Conservation (phyloP, 2,113 vertebrate species). For the Andinoacara biseriatus region DNA sequence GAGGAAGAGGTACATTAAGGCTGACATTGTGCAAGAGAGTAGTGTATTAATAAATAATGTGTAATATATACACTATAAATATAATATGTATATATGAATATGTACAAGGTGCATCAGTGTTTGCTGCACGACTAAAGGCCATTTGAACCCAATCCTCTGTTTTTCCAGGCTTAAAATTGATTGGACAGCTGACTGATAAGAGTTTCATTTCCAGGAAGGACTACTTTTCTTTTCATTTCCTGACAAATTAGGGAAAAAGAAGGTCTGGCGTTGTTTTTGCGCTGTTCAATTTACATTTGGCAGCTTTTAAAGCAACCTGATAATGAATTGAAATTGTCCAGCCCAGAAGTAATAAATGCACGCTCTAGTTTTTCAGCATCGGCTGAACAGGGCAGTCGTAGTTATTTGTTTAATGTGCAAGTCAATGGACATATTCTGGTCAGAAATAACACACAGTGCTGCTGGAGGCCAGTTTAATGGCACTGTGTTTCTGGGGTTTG, state of each 20-base stretch:
- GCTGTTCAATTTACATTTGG: not conserved
- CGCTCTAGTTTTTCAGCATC: not conserved
- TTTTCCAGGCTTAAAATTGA: not conserved
- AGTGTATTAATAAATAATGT: too few species aligned
- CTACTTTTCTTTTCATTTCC: not conserved
- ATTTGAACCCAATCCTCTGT: not conserved
- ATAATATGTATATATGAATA: too few species aligned
- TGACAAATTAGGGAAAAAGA: not conserved
- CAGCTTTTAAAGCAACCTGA: not conserved
- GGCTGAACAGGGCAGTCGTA: not conserved
- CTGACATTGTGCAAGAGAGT: too few species aligned
- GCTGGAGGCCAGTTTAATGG: not conserved
- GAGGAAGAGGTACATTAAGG: too few species aligned
- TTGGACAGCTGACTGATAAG: not conserved
- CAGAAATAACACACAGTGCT: not conserved
- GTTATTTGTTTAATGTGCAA: not conserved
- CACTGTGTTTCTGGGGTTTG: too few species aligned
- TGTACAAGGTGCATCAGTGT: not conserved
- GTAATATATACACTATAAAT: too few species aligned
- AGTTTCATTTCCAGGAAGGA: not conserved
- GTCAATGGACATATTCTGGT: not conserved
- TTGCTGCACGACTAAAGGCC: not conserved
- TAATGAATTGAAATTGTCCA: not conserved
- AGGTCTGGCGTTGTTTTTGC: not conserved
- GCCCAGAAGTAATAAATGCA: not conserved